These are phyloP conservation scores for Hirudo medicinalis DNA, from an alignment of 1,140 invertebrate species.

Conservation along the genomic window DNA sequence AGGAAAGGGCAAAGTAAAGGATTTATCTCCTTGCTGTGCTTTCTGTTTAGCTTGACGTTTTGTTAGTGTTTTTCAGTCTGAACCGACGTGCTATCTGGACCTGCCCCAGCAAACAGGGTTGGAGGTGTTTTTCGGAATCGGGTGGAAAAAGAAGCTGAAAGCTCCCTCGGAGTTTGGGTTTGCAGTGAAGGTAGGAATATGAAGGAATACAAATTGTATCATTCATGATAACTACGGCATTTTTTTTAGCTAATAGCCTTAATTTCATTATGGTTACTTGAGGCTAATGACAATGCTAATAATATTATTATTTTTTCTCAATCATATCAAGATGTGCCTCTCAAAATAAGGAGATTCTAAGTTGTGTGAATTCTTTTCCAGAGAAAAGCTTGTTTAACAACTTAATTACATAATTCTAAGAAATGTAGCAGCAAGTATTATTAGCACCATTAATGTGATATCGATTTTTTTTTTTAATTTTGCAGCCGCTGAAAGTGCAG, in stretches of 20 bases:
- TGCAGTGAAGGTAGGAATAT: constrained; percentile 11
- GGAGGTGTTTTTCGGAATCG: constrained; percentile 3
- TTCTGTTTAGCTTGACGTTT: neutral
- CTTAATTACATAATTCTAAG: no score
- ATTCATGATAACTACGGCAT: no score
- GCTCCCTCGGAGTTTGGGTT: constrained; percentile 16
- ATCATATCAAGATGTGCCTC: no score
- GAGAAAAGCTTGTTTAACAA: no score
- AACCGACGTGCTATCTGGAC: neutral
- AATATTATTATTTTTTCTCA: no score
- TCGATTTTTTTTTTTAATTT: neutral
- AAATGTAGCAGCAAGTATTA: no score
- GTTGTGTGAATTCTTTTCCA: no score
- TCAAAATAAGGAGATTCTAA: no score
- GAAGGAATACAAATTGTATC: no score
- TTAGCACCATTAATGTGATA: neutral
- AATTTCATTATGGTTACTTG: no score
- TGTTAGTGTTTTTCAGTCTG: constrained; percentile 8
- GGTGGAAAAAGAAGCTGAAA: constrained; percentile 15
- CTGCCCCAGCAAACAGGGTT: neutral
- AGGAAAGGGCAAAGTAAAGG: constrained; percentile 16
- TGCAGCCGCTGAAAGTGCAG: neutral
- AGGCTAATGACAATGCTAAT: no score
- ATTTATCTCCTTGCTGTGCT: neutral
- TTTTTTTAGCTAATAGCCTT: no score